Evolutionary conservation across 2,888 invertebrate species (phyloP).

Genomic region (Chrysotoxum bicinctum): DNA sequence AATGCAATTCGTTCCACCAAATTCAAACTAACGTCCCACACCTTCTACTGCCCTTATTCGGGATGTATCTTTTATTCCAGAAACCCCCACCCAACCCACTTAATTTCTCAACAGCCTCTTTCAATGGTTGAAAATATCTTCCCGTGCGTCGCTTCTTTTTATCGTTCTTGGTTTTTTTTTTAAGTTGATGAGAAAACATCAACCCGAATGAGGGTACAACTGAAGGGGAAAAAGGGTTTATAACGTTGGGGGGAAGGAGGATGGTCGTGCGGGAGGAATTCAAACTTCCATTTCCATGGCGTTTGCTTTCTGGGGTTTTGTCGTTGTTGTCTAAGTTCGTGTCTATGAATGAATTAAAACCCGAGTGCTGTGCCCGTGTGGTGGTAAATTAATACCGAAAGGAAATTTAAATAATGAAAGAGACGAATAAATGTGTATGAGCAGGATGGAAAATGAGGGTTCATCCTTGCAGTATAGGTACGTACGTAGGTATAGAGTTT

Average conservation of each 20-base stretch:
- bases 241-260: background rate
- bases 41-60: background rate
- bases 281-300: slow-evolving; percentile 44
- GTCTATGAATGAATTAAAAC: slow-evolving; percentile 73
- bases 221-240: slow-evolving; percentile 64
- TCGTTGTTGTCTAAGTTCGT: slow-evolving; percentile 62
- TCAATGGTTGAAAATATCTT: slow-evolving; percentile 47
- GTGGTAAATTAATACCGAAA: slow-evolving; percentile 72
- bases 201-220: slow-evolving; percentile 45
- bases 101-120: slow-evolving; percentile 52
- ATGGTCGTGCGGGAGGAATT: slow-evolving; percentile 50
- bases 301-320: slow-evolving; percentile 57
- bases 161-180: slow-evolving; percentile 17
- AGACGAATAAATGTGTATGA: slow-evolving; percentile 59
- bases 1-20: background rate
- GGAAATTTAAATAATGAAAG: slow-evolving; percentile 72
- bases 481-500: slow-evolving; percentile 39
- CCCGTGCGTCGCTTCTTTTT: background rate
- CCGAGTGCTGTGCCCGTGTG: slow-evolving; percentile 59
- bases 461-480: slow-evolving; percentile 54
- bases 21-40: background rate
- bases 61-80: slow-evolving; percentile 38
- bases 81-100: slow-evolving; percentile 10
- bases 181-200: slow-evolving; percentile 68
- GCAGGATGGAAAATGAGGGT: slow-evolving; percentile 60